Percentiles rank a stretch among this genome's conserved stretches.
Evolutionary conservation across 2,797 vertebrate genomes (phyloP).

Genomic region (Acrocephalus scirpaceus): DNA sequence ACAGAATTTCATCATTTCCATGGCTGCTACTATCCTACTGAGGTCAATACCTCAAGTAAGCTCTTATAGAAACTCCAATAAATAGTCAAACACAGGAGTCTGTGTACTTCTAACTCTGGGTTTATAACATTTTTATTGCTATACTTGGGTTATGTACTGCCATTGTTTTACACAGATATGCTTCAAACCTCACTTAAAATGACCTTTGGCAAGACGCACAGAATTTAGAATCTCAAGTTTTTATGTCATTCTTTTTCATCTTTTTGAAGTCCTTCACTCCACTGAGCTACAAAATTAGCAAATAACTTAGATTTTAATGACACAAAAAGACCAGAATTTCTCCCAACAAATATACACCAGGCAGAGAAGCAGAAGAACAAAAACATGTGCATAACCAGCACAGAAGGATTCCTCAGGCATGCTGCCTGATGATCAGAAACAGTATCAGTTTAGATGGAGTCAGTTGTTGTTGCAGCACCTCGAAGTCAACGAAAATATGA

Average conservation of each 20-base stretch:
- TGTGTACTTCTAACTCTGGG: not conserved
- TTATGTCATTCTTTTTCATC: not conserved
- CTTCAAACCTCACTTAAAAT: not conserved
- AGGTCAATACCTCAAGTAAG: not conserved
- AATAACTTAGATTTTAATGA: not conserved
- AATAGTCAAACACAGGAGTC: not conserved
- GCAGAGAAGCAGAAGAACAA: not conserved
- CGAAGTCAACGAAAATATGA: not conserved
- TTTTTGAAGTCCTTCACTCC: not conserved
- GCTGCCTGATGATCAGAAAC: not conserved
- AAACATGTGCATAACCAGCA: rapidly evolving
- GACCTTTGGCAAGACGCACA: not conserved
- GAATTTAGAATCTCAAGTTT: not conserved
- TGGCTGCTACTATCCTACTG: not conserved
- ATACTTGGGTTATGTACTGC: not conserved
- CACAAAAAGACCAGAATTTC: not conserved
- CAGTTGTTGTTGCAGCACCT: not conserved
- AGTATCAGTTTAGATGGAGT: not conserved
- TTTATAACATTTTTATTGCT: not conserved
- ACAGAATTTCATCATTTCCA: not conserved
- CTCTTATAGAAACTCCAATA: not conserved
- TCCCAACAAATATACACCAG: not conserved
- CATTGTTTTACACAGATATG: not conserved
- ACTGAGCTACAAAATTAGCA: not conserved
- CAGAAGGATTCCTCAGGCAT: not conserved